Evolutionary conservation across 2,888 invertebrate genomes (phyloP).

Genomic region (Psylliodes chrysocephalus): DNA sequence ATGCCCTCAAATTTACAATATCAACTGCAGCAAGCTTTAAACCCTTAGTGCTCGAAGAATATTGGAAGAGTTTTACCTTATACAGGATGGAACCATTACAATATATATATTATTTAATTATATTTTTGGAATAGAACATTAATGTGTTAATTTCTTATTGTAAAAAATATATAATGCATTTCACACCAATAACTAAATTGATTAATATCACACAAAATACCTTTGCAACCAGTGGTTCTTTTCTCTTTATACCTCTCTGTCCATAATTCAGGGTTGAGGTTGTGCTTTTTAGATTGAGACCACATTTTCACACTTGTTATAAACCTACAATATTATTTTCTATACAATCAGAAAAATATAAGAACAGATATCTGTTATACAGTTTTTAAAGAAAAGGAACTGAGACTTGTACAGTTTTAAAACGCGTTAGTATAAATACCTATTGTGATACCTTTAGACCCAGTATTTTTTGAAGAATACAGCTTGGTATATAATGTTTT

Average conservation of each 20-base stretch:
- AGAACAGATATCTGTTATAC: no score
- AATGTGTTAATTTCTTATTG: no score
- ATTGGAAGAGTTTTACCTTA: no score
- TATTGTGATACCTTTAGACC: conserved; percentile 50
- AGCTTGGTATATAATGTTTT: conserved; percentile 56
- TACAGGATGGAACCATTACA: no score
- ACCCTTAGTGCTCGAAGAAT: no score
- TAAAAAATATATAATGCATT: no score
- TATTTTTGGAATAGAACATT: no score
- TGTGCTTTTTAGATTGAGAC: conserved; percentile 43
- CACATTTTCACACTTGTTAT: conserved; percentile 41
- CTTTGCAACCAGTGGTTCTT: conserved; percentile 51
- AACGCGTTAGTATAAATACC: not conserved
- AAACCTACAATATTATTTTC: conserved; percentile 39
- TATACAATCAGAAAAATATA: conserved; percentile 12
- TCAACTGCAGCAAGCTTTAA: no score
- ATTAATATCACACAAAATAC: conserved; percentile 37
- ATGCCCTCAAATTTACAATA: no score
- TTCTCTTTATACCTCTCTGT: conserved; percentile 56
- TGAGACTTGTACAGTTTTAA: conserved; percentile 31
- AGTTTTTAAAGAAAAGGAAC: no score
- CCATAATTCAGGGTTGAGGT: conserved; percentile 55
- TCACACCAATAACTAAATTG: no score
- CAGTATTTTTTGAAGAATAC: conserved; percentile 54
- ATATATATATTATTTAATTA: no score